These are phyloP conservation scores for Bursaphelenchus okinawaensis DNA, from an alignment of 2,888 invertebrate genomes.

Conservation along the genomic window DNA sequence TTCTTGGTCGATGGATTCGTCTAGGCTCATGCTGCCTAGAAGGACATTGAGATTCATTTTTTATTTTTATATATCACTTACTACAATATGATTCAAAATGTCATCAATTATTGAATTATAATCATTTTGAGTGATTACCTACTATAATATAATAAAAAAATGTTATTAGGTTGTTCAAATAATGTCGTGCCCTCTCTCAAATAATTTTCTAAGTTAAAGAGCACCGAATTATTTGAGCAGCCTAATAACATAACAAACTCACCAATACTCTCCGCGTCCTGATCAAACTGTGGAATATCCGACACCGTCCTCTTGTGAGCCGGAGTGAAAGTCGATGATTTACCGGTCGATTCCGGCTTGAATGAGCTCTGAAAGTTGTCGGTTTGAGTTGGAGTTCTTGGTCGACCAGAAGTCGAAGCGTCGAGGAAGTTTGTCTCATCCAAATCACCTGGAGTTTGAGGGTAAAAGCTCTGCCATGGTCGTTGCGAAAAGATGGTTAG, in stretches of 20 bases:
- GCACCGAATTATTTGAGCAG: too few species aligned
- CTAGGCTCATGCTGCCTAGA: slow-evolving; percentile 28
- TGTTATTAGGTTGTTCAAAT: too few species aligned
- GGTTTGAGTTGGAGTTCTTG: not conserved
- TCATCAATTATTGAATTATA: too few species aligned
- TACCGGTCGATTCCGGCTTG: not conserved
- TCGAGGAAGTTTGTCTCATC: slow-evolving; percentile 7
- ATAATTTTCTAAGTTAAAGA: too few species aligned
- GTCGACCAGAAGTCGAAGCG: slow-evolving; percentile 5
- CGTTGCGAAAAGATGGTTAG: not conserved
- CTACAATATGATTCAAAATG: too few species aligned
- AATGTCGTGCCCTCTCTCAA: too few species aligned
- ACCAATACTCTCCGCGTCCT: slow-evolving; percentile 48
- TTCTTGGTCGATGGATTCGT: slow-evolving; percentile 38
- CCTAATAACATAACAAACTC: too few species aligned
- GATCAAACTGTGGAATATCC: slow-evolving; percentile 43
- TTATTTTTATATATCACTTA: too few species aligned
- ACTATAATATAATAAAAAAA: too few species aligned
- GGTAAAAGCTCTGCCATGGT: not conserved
- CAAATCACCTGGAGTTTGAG: not conserved
- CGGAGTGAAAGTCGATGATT: not conserved
- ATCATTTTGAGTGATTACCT: too few species aligned
- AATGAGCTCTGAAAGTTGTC: not conserved
- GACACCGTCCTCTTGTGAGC: slow-evolving; percentile 28
- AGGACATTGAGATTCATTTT: too few species aligned